Conservation (phyloP, 2,797 vertebrate genomes). For the Microctenopoma stevenorrisi region DNA sequence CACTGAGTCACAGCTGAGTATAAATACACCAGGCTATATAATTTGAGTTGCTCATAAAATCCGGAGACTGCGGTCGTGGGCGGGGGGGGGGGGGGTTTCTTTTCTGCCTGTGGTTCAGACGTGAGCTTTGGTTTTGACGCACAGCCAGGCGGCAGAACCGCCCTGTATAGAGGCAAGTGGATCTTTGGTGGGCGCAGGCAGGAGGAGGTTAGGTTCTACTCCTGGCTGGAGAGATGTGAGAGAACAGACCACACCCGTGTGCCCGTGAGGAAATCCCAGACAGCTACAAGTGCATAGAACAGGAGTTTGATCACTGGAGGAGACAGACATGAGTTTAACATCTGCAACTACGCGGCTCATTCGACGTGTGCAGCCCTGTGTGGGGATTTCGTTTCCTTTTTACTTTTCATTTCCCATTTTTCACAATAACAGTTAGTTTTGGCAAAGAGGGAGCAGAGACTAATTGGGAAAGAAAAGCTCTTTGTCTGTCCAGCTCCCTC, state of each 20-base stretch:
- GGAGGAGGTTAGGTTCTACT: conserved; percentile 35
- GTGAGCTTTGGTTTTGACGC: conserved; percentile 33
- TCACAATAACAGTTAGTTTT: conserved; percentile 55
- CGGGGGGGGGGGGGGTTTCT: conserved; percentile 42
- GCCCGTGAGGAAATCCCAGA: conserved; percentile 2
- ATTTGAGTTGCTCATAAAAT: conserved; percentile 77
- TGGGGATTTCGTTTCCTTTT: conserved; percentile 23
- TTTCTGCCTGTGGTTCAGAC: conserved; percentile 54
- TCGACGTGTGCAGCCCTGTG: conserved; percentile 28
- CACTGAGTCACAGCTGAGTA: conserved; percentile 74
- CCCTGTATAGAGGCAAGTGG: conserved; percentile 37
- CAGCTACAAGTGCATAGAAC: not conserved
- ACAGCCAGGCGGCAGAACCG: conserved; percentile 44
- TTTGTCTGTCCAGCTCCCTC: conserved; percentile 25
- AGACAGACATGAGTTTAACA: conserved; percentile 21
- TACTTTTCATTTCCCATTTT: conserved; percentile 30
- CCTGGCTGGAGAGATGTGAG: conserved; percentile 6
- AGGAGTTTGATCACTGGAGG: not conserved
- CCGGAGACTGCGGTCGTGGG: conserved; percentile 45
- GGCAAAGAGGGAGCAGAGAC: conserved; percentile 18
- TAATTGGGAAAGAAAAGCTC: conserved; percentile 58
- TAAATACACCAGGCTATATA: conserved; percentile 77
- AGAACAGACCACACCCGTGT: conserved; percentile 31
- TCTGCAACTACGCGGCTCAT: conserved; percentile 24
- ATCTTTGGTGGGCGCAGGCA: conserved; percentile 3